Base-by-base conservation (phyloP, 2,888 invertebrate species). In the Lochmaea capreae region DNA sequence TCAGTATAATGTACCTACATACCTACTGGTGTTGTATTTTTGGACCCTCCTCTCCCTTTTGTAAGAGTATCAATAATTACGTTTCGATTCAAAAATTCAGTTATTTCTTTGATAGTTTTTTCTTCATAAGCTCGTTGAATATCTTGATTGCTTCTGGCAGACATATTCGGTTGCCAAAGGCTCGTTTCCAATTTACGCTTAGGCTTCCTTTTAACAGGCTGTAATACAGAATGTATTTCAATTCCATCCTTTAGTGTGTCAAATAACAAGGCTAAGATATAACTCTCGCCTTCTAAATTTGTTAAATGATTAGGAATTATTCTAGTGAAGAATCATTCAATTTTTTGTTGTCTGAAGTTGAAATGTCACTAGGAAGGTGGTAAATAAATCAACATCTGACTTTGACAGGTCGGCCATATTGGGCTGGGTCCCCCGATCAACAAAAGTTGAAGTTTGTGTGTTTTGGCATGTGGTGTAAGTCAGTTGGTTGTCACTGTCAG, bases 71-170 rank as follows among this genome's bases (percentile, higher is more conserved):
- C 79, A 18, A 78, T 78, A 11, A 80, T 59, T 18, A 80, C 82
- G 63, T 88, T 87, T 71, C 90, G 88, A 0, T 90, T 90, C 74
- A 93, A 88, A 18, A 92, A 87, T 6, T 89, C 85, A 14, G 91
- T 88, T 90, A 94, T 93, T 85, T 92, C 91, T 67, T 92, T 88
- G 79, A 93, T 90, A 0, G 93, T 91, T 77, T 91, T 91, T 87
- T 96, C 96, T 86, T 96, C 96, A 83, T 92, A 93, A 74, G 95
- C 93, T 6, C 96, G 88, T 86, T 96, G 96, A 82, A 94, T 93
- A 86, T 96, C 96, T 86, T 96, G 96, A 88, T 96, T 96, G 83
- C 93, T 94, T 79, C 96, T 91, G 5, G 95, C 93, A 0, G 94
- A 93, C 71, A 94, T 87, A 79, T 93, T 92, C 22, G 91, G 88